Evolutionary conservation across 64 coral and sea anemone genomes (phyloP).

Genomic region (Porites lutea): DNA sequence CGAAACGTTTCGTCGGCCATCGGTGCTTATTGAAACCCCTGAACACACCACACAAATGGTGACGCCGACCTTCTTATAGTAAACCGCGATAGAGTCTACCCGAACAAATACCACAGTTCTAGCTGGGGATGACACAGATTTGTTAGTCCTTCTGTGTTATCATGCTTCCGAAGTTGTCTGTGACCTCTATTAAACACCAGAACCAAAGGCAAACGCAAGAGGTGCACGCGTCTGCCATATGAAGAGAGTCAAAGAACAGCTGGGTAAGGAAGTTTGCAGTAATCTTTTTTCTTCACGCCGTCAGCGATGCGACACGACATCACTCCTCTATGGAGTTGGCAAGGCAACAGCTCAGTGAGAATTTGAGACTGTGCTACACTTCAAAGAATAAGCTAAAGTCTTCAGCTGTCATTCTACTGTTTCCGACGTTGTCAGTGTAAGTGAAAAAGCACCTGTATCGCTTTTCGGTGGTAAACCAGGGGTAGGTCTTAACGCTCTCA

Average conservation of each 20-base stretch:
- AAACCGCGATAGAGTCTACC: constrained; percentile 1
- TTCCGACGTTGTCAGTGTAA: constrained; percentile 5
- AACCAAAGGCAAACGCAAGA: background rate
- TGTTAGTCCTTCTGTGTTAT: constrained; percentile 18
- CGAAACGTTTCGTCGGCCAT: too few relatives aligned
- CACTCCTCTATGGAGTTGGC: background rate
- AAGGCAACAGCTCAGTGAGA: background rate
- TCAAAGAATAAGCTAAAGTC: constrained; percentile 27
- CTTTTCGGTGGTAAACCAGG: constrained; percentile 16
- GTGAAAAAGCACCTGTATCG: constrained; percentile 29
- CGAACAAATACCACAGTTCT: constrained; percentile 9
- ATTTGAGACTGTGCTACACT: background rate
- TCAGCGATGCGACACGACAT: too few relatives aligned
- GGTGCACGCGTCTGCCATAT: background rate
- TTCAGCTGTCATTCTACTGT: constrained; percentile 22
- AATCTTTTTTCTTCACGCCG: constrained; percentile 35
- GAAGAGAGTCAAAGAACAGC: constrained; percentile 17
- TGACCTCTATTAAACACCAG: background rate
- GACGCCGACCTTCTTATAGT: background rate
- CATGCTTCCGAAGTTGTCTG: background rate
- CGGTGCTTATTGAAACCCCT: too few relatives aligned
- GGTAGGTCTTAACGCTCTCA: constrained; percentile 10
- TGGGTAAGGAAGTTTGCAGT: constrained; percentile 31
- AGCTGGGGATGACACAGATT: constrained; percentile 37
- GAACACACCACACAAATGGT: background rate